Evolutionary conservation across 2,113 vertebrate genomes (phyloP).

Genomic region (Eubucco bourcierii): DNA sequence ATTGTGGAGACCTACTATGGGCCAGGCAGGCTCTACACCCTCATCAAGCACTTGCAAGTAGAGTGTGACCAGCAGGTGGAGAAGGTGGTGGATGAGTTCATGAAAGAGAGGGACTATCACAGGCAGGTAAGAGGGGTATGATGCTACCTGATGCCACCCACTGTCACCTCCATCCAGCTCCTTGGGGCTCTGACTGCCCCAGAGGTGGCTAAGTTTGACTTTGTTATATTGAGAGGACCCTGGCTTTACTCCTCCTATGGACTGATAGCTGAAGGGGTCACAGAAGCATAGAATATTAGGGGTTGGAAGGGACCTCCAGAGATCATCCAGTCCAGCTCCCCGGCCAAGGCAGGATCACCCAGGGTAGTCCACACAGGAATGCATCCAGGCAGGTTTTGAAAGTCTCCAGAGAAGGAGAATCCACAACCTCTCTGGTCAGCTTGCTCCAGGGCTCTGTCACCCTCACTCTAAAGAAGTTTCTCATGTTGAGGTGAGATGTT

Average conservation of each 20-base stretch:
- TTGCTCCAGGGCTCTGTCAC: too few species aligned
- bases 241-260: not conserved
- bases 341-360: too few species aligned
- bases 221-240: not conserved
- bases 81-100: slow-evolving; percentile 93
- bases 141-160: not conserved
- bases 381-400: too few species aligned
- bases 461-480: too few species aligned
- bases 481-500: too few species aligned
- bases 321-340: too few species aligned
- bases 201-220: not conserved
- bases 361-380: too few species aligned
- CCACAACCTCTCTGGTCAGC: too few species aligned
- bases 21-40: slow-evolving; percentile 88
- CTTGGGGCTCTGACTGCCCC: rapidly evolving
- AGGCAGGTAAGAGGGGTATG: slow-evolving; percentile 81
- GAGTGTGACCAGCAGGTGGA: slow-evolving; percentile 94
- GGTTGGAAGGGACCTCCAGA: too few species aligned
- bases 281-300: too few species aligned
- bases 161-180: not conserved
- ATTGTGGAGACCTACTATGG: slow-evolving; percentile 98
- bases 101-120: slow-evolving; percentile 91
- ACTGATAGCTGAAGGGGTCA: not conserved
- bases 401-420: too few species aligned
- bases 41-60: slow-evolving; percentile 92